Evolutionary conservation across 2,888 invertebrate genomes (phyloP), one percentile per base, ranked within the genome.

Genomic region (Yponomeuta plumbellus): DNA sequence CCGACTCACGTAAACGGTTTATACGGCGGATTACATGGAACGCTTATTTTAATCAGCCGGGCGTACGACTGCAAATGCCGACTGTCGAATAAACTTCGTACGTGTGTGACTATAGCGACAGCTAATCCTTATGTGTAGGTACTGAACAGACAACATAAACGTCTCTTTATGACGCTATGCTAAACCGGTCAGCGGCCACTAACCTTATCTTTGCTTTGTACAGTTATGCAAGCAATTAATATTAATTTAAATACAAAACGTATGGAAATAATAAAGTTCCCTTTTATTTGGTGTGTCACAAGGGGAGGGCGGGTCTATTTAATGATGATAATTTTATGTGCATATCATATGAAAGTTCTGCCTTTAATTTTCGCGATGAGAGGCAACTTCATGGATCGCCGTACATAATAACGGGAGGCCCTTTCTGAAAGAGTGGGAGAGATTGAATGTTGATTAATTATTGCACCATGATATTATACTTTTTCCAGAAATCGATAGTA

Each of bases 31-130:
- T 86, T 83, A 86, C 80, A 79, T 76, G 79, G 75, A 80, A 77
- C 81, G 81, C 85, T 85, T 86, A 86, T 86, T 86, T 85, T 80
- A 84, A 81, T 81, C 80, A 80, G 75, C 71, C 73, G 73, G 73
- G 73, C 71, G 72, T 71, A 74, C 72, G 65, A 67, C 69, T 69
- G 67, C 21, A 22, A 59, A 59, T 59, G 59, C 23, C 11, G 23
- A 59, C 59, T 22, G 59, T 67, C 59, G 59, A 59, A 23, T 59
- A 59, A 22, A 59, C 59, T 21, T 59, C 11, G 23, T 23, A 11
- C 11, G 11, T 59, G 11, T 59, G 6, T 57, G 57, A 57, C 20
- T 13, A 22, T 22, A 22, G 59, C 59, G 57, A 10, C 59, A 20
- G 59, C 23, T n/a, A 52, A 52, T 52, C 44, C 17, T 52, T 52